These are phyloP conservation scores for Scaptomyza pallida DNA, from an alignment of 1,140 invertebrate genomes.

Conservation along the genomic window DNA sequence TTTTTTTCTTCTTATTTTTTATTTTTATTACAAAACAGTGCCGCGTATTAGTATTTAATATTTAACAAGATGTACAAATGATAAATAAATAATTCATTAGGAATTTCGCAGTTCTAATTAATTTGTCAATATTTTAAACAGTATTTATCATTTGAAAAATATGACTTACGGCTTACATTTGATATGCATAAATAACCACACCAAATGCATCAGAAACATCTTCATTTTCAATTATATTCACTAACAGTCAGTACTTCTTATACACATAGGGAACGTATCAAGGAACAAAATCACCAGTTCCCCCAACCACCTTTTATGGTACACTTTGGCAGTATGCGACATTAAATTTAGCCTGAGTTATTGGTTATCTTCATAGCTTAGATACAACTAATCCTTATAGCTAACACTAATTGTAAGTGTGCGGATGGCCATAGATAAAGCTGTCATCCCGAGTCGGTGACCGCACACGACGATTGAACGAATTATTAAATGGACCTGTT, in stretches of 20 bases:
- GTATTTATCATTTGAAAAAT: not conserved
- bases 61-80: conserved; percentile 13
- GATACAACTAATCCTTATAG: not conserved
- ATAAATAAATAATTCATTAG: conserved; percentile 25
- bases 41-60: conserved; percentile 1
- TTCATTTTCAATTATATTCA: not conserved
- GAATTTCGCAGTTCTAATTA: not conserved
- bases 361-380: not conserved
- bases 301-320: not conserved
- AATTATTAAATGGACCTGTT: conserved; percentile 14
- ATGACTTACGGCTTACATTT: too few species aligned
- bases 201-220: not conserved
- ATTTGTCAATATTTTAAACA: not conserved
- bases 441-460: conserved; percentile 16
- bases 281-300: not conserved
- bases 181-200: not conserved
- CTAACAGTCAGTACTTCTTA: not conserved
- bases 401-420: conserved; percentile 24
- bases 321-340: conserved; percentile 9
- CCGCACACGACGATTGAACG: not conserved
- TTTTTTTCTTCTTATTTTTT: conserved; percentile 14
- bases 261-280: not conserved
- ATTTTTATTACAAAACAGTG: conserved; percentile 31
- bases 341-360: conserved; percentile 8
- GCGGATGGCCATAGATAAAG: conserved; percentile 47